Conservation (phyloP, 2,888 invertebrate species). For the Polydrusus tereticollis region DNA sequence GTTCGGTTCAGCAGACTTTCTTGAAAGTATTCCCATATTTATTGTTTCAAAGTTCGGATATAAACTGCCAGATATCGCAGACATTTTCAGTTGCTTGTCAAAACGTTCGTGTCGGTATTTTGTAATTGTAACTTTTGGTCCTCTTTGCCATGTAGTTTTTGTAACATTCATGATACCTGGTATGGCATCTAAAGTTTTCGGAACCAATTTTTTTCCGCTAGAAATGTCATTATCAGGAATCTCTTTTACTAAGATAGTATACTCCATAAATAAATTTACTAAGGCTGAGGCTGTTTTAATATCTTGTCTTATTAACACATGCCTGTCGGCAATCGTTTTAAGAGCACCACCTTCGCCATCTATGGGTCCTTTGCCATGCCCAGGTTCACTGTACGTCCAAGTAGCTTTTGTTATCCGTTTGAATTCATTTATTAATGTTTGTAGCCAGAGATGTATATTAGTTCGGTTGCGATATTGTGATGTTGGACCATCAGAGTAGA, state of each 20-base stretch:
- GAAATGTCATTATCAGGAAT: neutral
- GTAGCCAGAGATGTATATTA: constrained; percentile 18
- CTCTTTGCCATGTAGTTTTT: constrained; percentile 2
- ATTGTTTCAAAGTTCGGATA: neutral
- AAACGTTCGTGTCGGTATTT: neutral
- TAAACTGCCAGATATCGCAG: neutral
- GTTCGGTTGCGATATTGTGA: constrained; percentile 37
- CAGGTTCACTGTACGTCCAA: constrained; percentile 9
- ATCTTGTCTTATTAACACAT: constrained; percentile 23
- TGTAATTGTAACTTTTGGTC: neutral
- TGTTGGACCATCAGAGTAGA: constrained; percentile 41
- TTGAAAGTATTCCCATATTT: neutral
- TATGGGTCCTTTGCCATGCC: constrained; percentile 40
- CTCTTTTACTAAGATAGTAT: neutral
- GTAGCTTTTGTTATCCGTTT: neutral
- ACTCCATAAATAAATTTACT: constrained; percentile 4
- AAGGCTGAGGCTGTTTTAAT: constrained; percentile 11
- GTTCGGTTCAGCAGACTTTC: neutral
- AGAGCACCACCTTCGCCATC: constrained; percentile 36
- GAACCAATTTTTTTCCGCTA: neutral
- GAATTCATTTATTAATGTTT: constrained; percentile 4
- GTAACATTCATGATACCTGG: constrained; percentile 15
- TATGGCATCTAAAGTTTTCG: constrained; percentile 13
- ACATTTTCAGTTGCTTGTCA: neutral
- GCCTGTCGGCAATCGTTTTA: constrained; percentile 32